Base-by-base conservation (phyloP, 2,888 invertebrate species). In the Drosophila multiciliata region DNA sequence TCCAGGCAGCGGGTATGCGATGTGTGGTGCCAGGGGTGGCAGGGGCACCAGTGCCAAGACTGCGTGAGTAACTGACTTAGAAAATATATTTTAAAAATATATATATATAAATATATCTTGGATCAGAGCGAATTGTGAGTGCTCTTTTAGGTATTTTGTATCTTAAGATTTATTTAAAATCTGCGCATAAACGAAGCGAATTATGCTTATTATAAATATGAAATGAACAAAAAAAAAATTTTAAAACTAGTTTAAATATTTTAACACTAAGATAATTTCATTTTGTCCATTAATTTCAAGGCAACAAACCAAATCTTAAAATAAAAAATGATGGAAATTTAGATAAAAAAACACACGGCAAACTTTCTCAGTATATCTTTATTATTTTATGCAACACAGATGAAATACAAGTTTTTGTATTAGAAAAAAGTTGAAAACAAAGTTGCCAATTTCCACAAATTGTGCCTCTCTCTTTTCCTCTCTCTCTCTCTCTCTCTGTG, bases 51-150 rank as follows among this genome's bases (percentile, higher is more conserved):
- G 17, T 36, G 52, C 15, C 35, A 50, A 49, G 55, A 45, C n/a
- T 23, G 64, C 69, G 64, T 58, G 69, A 71, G 64, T 67, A 61
- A 66, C 63, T 63, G 38, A 49, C 67, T 66, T 54, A n/a, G 53
- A 67, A 65, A 58, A 45, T 12, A 42, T 12, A 42, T 7, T 11
- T 5, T 17, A 53, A 9, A 52, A 5, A 23, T 33, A 3, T 15
- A 15, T 26, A 68, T 17, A 26, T 15, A 17, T 6, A 42, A 17
- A 17, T 17, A 17, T 2, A 4, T 38, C 12, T 36, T 11, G n/a
- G 17, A 55, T 54, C 36, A 12, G 2, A 42, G 20, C 63, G 70
- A 75, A 70, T 26, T 49, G 4, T 15, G 2, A n/a, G 12, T 36
- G 15, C 62, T 17, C 63, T 75, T 8, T 11, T 23, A 33, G 23